Base-by-base conservation (phyloP, 2,797 vertebrate species). In the Austrolebias charrua region DNA sequence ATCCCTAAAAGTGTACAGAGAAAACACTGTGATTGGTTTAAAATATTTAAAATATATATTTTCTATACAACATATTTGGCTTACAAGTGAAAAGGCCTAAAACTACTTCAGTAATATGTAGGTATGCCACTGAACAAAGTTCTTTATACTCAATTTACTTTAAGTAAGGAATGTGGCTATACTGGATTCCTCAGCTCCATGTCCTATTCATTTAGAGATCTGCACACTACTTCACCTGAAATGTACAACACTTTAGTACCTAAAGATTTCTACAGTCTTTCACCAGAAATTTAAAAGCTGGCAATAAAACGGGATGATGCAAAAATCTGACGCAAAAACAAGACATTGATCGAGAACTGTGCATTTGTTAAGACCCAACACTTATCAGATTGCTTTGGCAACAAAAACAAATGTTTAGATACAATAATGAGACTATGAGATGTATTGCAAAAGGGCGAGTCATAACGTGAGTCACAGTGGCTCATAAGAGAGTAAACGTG, bases 351-450 rank as follows among this genome's bases (percentile, higher is more conserved):
- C 24, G 24, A 2, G 24, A 24, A 3, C 24, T 24, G 24, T 24
- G 24, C 24, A 3, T 24, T 24, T 24, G 24, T 24, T 24, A 24
- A 24, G 24, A 24, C 24, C 24, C 24, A 78, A 80, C 71, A 86
- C 70, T 83, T 70, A 78, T 76, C 75, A 53, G 69, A 84, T 71
- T 48, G 74, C 51, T 48, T 42, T 31, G 55, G 60, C 50, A 45
- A 65, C 55, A 70, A 81, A 81, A 71, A 78, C 71, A 74, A 69
- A 69, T 61, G 73, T 73, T 70, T 52, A 31, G 64, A 20, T 38
- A 58, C 28, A 42, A 50, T 71, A 71, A 80, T 71, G 66, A 75
- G 18, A 66, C 72, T 45, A 81, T 78, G 73, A 69, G 60, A 45
- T 11, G 51, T 6, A 64, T 42, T 57, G 63, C 78, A 64, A 73